phyloP scores from a whole-genome alignment of 2,113 vertebrate genomes.

The Prunella himalayana region DNA sequence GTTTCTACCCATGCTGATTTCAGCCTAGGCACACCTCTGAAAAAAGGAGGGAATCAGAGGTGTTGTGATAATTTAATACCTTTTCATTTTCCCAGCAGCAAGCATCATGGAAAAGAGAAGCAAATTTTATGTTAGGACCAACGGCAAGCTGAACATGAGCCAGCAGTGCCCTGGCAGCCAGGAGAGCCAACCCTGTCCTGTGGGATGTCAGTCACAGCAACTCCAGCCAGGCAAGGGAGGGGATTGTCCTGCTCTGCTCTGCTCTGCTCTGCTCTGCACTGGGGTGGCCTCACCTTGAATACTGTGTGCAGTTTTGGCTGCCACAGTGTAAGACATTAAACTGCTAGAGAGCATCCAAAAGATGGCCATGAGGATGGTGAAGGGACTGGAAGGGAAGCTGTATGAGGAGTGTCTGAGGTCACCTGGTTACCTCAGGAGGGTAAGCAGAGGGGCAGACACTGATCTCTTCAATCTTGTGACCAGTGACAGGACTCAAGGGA shows the following conservation, averaged over 20 bases:
- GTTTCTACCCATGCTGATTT: not conserved
- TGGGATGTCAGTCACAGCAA: not conserved
- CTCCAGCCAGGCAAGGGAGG: accelerated
- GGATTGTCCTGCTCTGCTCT: not conserved
- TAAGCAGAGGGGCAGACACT: not conserved
- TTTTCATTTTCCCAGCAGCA: not conserved
- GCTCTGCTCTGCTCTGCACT: not conserved
- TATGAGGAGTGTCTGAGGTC: not conserved
- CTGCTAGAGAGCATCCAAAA: not conserved
- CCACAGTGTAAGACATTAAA: not conserved
- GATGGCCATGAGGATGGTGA: not conserved
- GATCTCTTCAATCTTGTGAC: not conserved
- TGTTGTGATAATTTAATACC: not conserved
- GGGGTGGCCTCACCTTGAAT: accelerated
- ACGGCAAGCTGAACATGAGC: not conserved
- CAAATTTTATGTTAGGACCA: not conserved
- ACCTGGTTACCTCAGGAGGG: not conserved
- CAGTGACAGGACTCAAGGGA: not conserved
- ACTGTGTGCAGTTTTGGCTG: not conserved
- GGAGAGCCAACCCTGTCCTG: accelerated
- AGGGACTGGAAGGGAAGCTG: not conserved
- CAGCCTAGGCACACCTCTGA: not conserved
- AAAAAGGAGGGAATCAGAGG: not conserved
- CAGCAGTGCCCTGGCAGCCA: not conserved
- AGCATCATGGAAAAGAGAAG: not conserved